These are phyloP conservation scores for Argyrosomus japonicus DNA, from an alignment of 2,113 vertebrate species.

Conservation along the genomic window DNA sequence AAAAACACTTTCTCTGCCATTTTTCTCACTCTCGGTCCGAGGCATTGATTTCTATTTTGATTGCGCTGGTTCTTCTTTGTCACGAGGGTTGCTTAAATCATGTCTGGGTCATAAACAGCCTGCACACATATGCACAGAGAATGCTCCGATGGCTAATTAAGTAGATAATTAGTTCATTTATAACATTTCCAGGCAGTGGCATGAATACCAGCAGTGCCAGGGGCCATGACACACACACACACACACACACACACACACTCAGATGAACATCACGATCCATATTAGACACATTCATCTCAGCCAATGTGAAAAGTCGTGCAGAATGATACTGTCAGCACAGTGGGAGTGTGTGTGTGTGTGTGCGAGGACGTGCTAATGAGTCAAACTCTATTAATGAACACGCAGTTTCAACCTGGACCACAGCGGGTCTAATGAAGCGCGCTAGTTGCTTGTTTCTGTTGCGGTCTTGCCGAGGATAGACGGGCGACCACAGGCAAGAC, in stretches of 20 bases:
- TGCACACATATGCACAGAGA: slow-evolving; percentile 19
- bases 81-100: slow-evolving; percentile 23
- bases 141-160: slow-evolving; percentile 54
- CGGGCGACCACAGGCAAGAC: slow-evolving; percentile 25
- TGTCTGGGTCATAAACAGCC: slow-evolving; percentile 51
- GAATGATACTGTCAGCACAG: slow-evolving; percentile 11
- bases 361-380: slow-evolving; percentile 1
- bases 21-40: not conserved
- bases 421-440: slow-evolving; percentile 22
- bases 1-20: not conserved
- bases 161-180: slow-evolving; percentile 64
- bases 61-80: slow-evolving; percentile 21
- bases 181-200: slow-evolving; percentile 47
- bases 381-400: slow-evolving; percentile 22
- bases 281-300: slow-evolving; percentile 32
- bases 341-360: slow-evolving; percentile 2
- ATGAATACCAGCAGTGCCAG: slow-evolving; percentile 40
- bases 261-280: not conserved
- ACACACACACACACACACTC: not conserved
- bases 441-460: slow-evolving; percentile 7
- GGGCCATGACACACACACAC: slow-evolving; percentile 16
- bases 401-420: slow-evolving; percentile 4
- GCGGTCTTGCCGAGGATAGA: slow-evolving; percentile 2
- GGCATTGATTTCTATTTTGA: slow-evolving; percentile 29
- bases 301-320: slow-evolving; percentile 12